Conservation (phyloP, 2,888 invertebrate species). For the Hypselothyrea guttata region DNA sequence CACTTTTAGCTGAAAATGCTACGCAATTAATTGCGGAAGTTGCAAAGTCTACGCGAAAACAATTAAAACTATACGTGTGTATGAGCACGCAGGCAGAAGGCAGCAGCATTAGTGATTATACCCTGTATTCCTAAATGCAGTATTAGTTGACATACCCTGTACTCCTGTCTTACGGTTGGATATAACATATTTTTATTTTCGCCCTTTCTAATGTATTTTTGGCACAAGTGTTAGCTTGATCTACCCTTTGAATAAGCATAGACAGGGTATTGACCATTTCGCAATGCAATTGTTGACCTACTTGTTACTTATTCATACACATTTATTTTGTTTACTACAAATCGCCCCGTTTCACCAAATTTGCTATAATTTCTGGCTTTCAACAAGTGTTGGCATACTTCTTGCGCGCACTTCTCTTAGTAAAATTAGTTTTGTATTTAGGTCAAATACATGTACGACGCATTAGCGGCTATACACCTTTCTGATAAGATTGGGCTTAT, state of each 20-base stretch:
- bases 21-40: conserved; percentile 74
- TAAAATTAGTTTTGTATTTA: conserved; percentile 43
- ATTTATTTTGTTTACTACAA: conserved; percentile 24
- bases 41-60: conserved; percentile 50
- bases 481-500: conserved; percentile 52
- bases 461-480: conserved; percentile 26
- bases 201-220: no score
- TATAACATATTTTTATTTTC: not conserved
- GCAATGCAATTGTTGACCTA: conserved; percentile 20
- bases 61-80: conserved; percentile 34
- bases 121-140: no score
- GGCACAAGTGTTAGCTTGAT: not conserved
- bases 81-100: conserved; percentile 6
- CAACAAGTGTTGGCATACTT: conserved; percentile 30
- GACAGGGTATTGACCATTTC: conserved; percentile 3
- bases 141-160: conserved; percentile 34
- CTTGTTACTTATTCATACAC: conserved; percentile 16
- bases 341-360: not conserved
- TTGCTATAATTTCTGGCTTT: not conserved
- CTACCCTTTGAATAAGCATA: not conserved
- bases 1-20: conserved; percentile 47
- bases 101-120: not conserved
- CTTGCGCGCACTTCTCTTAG: conserved; percentile 33
- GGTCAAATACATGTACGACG: conserved; percentile 50
- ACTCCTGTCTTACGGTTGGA: no score